Percentiles rank a stretch among this genome's conserved stretches.
Evolutionary conservation across 1,140 invertebrate species (phyloP).

Genomic region (Caenorhabditis briggsae): DNA sequence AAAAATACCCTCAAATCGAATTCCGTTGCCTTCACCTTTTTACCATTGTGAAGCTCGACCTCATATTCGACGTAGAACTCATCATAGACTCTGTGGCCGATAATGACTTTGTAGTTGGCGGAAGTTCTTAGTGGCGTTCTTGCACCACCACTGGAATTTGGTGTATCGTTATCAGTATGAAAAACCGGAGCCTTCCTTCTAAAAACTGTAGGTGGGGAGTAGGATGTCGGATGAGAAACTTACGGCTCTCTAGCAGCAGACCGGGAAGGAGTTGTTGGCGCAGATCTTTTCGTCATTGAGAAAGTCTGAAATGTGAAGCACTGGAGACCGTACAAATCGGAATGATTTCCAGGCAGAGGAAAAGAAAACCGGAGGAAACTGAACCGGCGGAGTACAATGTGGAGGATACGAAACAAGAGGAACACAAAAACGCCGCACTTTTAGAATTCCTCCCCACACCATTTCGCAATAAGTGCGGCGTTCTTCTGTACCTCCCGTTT

Average conservation of each 20-base stretch:
- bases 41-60: background rate
- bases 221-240: background rate
- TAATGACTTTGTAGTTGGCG: background rate
- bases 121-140: background rate
- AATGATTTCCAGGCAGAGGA: no score
- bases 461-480: no score
- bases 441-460: no score
- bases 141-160: background rate
- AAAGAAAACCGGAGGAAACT: no score
- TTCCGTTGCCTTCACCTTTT: background rate
- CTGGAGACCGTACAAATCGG: no score
- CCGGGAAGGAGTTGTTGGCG: background rate
- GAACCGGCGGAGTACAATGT: no score
- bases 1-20: background rate
- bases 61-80: slow-evolving; percentile 15
- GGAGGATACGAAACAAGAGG: no score
- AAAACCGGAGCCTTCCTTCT: background rate
- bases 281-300: background rate
- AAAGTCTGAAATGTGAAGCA: no score
- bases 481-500: no score
- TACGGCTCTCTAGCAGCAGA: background rate
- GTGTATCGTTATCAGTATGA: background rate
- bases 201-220: background rate
- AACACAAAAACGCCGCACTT: no score
- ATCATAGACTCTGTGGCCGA: background rate